Percentiles rank a stretch among this genome's conserved stretches.
phyloP scores from a whole-genome alignment of 1,140 invertebrate genomes.

The Chironomus tepperi region DNA sequence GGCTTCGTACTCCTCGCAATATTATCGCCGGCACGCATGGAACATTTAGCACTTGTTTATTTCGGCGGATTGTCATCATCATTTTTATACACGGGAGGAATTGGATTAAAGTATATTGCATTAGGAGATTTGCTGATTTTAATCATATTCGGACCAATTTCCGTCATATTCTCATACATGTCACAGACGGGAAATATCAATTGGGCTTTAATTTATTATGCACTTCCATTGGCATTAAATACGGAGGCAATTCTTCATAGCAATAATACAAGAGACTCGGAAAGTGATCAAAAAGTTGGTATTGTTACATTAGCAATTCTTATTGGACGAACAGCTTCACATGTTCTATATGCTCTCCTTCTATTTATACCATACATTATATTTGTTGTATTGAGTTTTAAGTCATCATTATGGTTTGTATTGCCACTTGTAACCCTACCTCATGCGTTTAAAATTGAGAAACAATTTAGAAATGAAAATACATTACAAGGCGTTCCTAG shows the following conservation, averaged over 20 bases:
- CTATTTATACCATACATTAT: conserved; percentile 87
- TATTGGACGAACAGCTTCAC: conserved; percentile 83
- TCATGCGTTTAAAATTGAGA: conserved; percentile 82
- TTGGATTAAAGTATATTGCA: conserved; percentile 88
- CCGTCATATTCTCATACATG: conserved; percentile 89
- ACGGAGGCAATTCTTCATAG: conserved; percentile 92
- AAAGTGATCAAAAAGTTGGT: conserved; percentile 72
- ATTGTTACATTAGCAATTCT: conserved; percentile 89
- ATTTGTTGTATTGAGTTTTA: conserved; percentile 72
- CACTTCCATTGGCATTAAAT: conserved; percentile 85
- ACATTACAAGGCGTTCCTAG: conserved; percentile 74
- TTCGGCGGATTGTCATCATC: conserved; percentile 95
- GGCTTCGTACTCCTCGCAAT: conserved; percentile 73
- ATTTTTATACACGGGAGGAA: conserved; percentile 87
- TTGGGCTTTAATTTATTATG: conserved; percentile 83
- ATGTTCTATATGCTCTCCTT: conserved; percentile 82
- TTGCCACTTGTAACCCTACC: conserved; percentile 79
- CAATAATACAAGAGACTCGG: conserved; percentile 87
- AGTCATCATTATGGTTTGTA: conserved; percentile 79
- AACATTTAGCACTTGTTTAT: conserved; percentile 86
- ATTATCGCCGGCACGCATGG: conserved; percentile 83
- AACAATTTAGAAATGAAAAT: conserved; percentile 69
- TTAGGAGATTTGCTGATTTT: conserved; percentile 84
- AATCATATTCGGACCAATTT: conserved; percentile 88
- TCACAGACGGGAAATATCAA: conserved; percentile 79